Conservation (phyloP, 1,140 invertebrate genomes). For the Habropoda laboriosa region DNA sequence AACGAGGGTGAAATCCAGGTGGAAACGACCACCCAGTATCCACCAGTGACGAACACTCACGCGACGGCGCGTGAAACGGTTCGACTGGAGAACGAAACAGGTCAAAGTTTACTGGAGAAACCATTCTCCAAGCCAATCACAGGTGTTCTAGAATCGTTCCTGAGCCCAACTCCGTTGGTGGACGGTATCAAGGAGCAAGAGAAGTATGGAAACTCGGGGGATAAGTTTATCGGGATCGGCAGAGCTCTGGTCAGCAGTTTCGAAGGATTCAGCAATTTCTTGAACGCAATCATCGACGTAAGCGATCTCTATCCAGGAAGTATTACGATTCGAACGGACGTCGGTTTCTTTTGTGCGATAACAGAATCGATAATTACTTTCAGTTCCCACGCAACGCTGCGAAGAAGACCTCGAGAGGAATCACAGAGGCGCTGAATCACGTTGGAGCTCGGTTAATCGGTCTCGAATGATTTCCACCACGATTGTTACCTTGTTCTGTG, state of each 20-base stretch:
- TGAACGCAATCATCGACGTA: conserved; percentile 82
- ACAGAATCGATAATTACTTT: conserved; percentile 45
- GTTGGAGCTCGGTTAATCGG: conserved; percentile 82
- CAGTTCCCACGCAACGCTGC: conserved; percentile 81
- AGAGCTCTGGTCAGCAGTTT: conserved; percentile 83
- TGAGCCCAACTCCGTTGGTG: conserved; percentile 84
- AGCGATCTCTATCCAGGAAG: too few relatives aligned
- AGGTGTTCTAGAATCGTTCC: conserved; percentile 59
- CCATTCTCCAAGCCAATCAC: conserved; percentile 58
- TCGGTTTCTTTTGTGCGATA: background rate
- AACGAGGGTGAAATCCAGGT: conserved; percentile 44
- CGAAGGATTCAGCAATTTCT: conserved; percentile 84
- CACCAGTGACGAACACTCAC: conserved; percentile 51
- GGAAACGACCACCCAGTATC: conserved; percentile 53
- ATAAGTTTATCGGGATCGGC: conserved; percentile 83
- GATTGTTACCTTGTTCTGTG: background rate
- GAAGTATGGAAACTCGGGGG: conserved; percentile 87
- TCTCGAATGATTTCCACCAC: conserved; percentile 71
- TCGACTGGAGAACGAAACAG: conserved; percentile 66
- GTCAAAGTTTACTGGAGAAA: conserved; percentile 70
- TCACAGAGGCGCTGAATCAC: conserved; percentile 82
- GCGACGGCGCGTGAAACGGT: conserved; percentile 66
- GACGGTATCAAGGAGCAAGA: conserved; percentile 86
- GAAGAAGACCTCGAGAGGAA: conserved; percentile 79
- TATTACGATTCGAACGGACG: too few relatives aligned